phyloP scores from a whole-genome alignment of 1,140 invertebrate species.

The Alviniconcha marisindica region DNA sequence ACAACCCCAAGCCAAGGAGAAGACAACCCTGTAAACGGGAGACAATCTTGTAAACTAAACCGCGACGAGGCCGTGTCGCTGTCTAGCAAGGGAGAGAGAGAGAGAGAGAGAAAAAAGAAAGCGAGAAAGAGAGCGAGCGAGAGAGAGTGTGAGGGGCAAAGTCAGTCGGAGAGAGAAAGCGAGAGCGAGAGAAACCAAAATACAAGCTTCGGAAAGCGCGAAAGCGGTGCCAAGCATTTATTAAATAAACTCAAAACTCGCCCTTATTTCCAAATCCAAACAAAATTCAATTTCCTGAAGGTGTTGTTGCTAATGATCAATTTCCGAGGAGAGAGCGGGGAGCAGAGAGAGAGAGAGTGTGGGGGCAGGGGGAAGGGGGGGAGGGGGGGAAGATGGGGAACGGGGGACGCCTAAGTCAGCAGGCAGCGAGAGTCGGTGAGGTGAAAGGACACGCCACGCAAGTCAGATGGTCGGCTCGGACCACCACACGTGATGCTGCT shows the following conservation, averaged over 20 bases:
- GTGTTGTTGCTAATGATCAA: slow-evolving; percentile 48
- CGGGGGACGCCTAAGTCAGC: neutral
- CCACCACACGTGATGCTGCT: no score
- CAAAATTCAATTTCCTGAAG: slow-evolving; percentile 50
- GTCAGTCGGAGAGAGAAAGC: neutral
- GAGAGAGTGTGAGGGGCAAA: neutral
- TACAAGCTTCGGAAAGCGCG: neutral
- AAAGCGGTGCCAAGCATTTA: slow-evolving; percentile 31
- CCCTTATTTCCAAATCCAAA: slow-evolving; percentile 48
- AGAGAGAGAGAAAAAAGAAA: neutral
- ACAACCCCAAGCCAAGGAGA: neutral
- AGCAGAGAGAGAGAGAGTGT: neutral
- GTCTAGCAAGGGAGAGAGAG: neutral
- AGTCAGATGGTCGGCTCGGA: no score
- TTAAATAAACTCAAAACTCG: slow-evolving; percentile 43
- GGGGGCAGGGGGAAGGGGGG: neutral
- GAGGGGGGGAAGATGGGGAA: neutral
- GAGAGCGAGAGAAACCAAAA: neutral
- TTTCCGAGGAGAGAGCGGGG: slow-evolving; percentile 31
- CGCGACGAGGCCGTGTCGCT: neutral
- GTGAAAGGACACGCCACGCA: no score
- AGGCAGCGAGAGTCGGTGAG: no score
- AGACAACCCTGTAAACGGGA: slow-evolving; percentile 29
- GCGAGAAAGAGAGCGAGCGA: slow-evolving; percentile 13
- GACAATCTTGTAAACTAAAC: slow-evolving; percentile 32